Base-by-base conservation (phyloP, 1,140 invertebrate genomes). In the Orius laevigatus region DNA sequence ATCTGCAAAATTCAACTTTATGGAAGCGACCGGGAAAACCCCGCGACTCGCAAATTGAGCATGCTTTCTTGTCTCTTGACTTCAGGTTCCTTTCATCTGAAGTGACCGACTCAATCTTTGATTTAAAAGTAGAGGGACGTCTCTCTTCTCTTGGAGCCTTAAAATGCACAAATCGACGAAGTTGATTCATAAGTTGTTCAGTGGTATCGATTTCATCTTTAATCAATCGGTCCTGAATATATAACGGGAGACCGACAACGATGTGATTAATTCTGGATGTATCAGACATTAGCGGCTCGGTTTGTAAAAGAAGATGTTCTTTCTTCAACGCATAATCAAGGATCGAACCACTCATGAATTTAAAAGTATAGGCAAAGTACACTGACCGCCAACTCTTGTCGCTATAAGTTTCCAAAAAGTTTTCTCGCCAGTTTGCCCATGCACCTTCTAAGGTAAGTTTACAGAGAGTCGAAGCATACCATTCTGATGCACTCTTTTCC, bases 321-420 rank as follows among this genome's bases (percentile, higher is more conserved):
- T 60, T 62, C 52, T 54, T 62, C 20, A 56, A 49, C 3, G 58
- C 60, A 61, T 63, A 62, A 55, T 59, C 58, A 48, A 62, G 36
- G 39, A 62, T 55, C 5, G 57, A 57, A 11, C 59, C 58, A 36
- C 39, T 8, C 55, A 53, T 34, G 48, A 58, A 62, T 32, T 51
- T 62, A 52, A 54, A 63, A 41, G 38, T 42, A 48, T 58, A 54
- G 15, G 59, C 60, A 57, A 60, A 63, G 48, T 46, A 60, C 1
- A 59, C 41, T 51, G 53, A 49, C 1, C 45, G 54, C 58, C 60
- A 63, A 44, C 57, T 57, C 53, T 60, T 59, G 15, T 40, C 14
- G 48, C 39, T 15, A 40, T 8, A 40, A 8, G 39, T 40, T 5
- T 40, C 8, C 5, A 14, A 8, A 14, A 40, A 40, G 6, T 10